phyloP scores from a whole-genome alignment of 2,888 invertebrate genomes.

The Horisme vitalbata region DNA sequence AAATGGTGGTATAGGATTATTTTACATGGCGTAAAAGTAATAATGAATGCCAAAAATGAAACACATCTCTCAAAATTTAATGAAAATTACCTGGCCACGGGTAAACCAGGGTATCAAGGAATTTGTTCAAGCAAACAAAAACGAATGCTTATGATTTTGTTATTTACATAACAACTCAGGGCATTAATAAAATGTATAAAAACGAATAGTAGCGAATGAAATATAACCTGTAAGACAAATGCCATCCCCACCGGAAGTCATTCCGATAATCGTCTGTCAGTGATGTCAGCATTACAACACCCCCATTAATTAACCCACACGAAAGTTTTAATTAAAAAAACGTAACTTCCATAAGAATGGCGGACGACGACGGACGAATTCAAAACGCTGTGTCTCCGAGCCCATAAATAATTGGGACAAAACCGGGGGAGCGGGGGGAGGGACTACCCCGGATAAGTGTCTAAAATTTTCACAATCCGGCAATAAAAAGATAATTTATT shows the following conservation, averaged over 20 bases:
- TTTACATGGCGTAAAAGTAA: too few relatives aligned
- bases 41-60: too few relatives aligned
- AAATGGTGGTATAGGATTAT: too few relatives aligned
- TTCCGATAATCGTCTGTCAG: slow-evolving; percentile 41
- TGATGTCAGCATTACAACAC: slow-evolving; percentile 51
- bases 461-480: slow-evolving; percentile 83
- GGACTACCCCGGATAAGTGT: slow-evolving; percentile 71
- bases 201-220: too few relatives aligned
- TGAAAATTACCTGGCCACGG: too few relatives aligned
- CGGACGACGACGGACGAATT: slow-evolving; percentile 71
- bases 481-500: slow-evolving; percentile 84
- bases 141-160: too few relatives aligned
- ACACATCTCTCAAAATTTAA: too few relatives aligned
- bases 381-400: slow-evolving; percentile 74
- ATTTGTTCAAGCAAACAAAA: too few relatives aligned
- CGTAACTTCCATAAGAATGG: slow-evolving; percentile 71
- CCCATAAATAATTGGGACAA: slow-evolving; percentile 82
- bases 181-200: too few relatives aligned
- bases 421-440: slow-evolving; percentile 48
- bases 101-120: too few relatives aligned
- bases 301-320: slow-evolving; percentile 76
- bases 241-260: slow-evolving; percentile 39
- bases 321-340: slow-evolving; percentile 80
- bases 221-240: slow-evolving; percentile 27
- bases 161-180: too few relatives aligned